Evolutionary conservation across 2,888 invertebrate species (phyloP), one percentile per base, ranked within the genome.

Genomic region (Tetragnatha montana): DNA sequence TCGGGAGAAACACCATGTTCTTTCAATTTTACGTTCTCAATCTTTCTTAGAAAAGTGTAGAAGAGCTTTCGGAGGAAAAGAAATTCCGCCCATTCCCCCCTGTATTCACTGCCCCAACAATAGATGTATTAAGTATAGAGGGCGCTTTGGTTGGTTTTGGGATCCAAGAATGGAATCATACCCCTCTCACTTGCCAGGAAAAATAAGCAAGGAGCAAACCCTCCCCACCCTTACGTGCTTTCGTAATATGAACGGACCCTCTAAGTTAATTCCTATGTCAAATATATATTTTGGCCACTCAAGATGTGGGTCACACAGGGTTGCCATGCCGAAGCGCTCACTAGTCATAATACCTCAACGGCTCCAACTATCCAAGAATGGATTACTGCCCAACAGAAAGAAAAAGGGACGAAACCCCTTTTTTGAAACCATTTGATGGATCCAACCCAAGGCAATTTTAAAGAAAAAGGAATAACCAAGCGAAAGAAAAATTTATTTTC

Each of bases 341-440:
- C 35, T 35, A 4, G 1, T 35, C 35, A 35, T 35, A 35, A 35
- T 35, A 35, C 35, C 35, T 35, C 35, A 1, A 35, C 4, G 35
- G 35, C 60, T 60, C 12, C 60, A 8, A 60, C 60, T 60, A 60
- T 10, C 60, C n/a, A 68, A 78, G 60, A 17, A 49, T 47, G 47
- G 75, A 47, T 6, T 14, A 8, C 12, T 60, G 68, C 10, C 35
- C 74, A 10, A 35, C 21, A 22, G 47, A 51, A 50, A n/a, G 17
- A 10, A 74, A 82, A 82, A 68, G n/a, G 17, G 60, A 60, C 17
- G 60, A 60, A 60, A 60, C 60, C 60, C 60, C 60, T 22, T 60
- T 51, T 35, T 73, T n/a, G 50, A 85, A 85, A 85, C 47, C 19
- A n/a, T 78, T 79, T 79, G 78, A 85, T 85, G 50, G 76, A 85